These are phyloP conservation scores for Notamacropus eugenii DNA, from an alignment of 2,797 vertebrate species.

Conservation along the genomic window DNA sequence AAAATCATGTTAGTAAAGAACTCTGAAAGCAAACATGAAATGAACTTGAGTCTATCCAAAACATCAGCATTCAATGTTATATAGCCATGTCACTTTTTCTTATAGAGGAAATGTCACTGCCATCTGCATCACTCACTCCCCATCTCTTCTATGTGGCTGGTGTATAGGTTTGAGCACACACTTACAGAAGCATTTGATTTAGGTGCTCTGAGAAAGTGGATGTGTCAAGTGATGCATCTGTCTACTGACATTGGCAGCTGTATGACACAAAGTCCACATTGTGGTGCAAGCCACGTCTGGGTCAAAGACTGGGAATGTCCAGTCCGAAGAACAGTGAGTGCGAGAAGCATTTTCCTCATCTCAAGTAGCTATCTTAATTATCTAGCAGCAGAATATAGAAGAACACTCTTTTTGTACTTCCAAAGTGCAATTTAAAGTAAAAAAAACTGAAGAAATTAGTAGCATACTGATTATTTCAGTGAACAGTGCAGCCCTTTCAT, in stretches of 20 bases:
- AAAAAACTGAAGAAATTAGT: neutral
- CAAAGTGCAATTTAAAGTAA: conserved; percentile 12
- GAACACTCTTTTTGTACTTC: neutral
- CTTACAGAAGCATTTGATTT: conserved; percentile 75
- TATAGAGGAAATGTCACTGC: conserved; percentile 58
- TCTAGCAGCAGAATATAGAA: neutral
- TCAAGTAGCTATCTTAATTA: neutral
- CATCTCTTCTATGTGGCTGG: conserved; percentile 34
- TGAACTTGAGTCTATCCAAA: neutral
- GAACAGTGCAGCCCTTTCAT: conserved; percentile 32
- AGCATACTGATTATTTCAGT: neutral
- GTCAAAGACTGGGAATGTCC: conserved; percentile 48
- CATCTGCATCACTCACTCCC: conserved; percentile 55
- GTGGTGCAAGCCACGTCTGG: conserved; percentile 39
- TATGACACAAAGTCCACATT: conserved; percentile 52
- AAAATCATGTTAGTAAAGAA: neutral
- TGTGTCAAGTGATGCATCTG: conserved; percentile 73
- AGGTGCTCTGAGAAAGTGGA: conserved; percentile 70
- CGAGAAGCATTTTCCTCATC: neutral
- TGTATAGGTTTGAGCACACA: conserved; percentile 61
- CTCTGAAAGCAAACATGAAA: conserved; percentile 66
- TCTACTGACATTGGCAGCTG: conserved; percentile 61
- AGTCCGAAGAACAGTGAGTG: conserved; percentile 39
- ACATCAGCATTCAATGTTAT: conserved; percentile 14
- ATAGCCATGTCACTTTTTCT: conserved; percentile 45